Conservation (phyloP, 1,140 invertebrate genomes). For the Brachystomella parvula region DNA sequence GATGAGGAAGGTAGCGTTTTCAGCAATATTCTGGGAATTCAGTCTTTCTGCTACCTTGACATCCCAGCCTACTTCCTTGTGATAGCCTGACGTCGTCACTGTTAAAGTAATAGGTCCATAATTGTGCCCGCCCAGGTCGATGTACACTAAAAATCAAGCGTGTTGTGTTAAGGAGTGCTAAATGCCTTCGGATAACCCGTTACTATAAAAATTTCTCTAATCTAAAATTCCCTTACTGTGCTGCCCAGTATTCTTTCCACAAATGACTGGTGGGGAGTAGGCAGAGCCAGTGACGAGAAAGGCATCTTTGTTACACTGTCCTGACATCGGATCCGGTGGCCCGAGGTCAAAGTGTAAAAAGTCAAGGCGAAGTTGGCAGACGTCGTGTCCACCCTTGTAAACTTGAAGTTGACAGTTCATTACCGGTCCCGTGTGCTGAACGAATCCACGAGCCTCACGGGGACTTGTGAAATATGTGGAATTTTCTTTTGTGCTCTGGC, state of each 20-base stretch:
- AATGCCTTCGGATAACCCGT: not conserved
- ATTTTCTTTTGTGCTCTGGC: conserved; percentile 43
- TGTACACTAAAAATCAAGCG: conserved; percentile 39
- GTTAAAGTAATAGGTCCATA: conserved; percentile 40
- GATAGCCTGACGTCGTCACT: conserved; percentile 41
- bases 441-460: conserved; percentile 33
- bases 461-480: conserved; percentile 45
- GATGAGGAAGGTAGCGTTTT: not conserved
- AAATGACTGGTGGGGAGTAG: conserved; percentile 42
- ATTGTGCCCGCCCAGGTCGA: conserved; percentile 41
- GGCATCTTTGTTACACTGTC: conserved; percentile 42
- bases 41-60: conserved; percentile 33
- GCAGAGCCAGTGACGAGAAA: conserved; percentile 42
- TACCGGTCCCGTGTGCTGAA: conserved; percentile 33
- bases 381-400: conserved; percentile 41
- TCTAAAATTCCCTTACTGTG: conserved; percentile 40
- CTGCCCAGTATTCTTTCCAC: conserved; percentile 44
- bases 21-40: not conserved
- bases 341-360: conserved; percentile 39
- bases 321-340: conserved; percentile 40
- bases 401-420: conserved; percentile 45
- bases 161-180: not conserved
- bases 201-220: not conserved
- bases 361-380: conserved; percentile 44
- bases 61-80: conserved; percentile 42